These are phyloP conservation scores for Falco peregrinus DNA, from an alignment of 2,797 vertebrate species.

Conservation along the genomic window DNA sequence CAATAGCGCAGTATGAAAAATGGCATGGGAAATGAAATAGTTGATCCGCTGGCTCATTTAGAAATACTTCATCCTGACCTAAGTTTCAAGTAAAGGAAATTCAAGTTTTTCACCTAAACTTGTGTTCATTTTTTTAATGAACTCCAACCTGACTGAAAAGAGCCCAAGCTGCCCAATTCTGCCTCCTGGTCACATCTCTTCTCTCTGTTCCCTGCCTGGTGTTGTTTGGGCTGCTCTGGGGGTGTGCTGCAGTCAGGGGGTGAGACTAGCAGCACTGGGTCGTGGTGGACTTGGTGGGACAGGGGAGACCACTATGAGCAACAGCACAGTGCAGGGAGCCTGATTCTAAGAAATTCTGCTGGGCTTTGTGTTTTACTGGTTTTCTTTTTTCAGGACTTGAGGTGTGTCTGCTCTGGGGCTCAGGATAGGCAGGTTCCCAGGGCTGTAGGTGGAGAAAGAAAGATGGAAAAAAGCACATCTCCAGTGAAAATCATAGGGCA, in stretches of 20 bases:
- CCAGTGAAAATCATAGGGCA: background rate
- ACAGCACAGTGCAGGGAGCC: background rate
- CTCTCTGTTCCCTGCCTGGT: background rate
- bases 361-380: background rate
- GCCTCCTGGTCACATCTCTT: background rate
- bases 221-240: background rate
- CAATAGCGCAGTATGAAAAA: constrained; percentile 30
- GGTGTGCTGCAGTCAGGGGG: accelerated
- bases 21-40: background rate
- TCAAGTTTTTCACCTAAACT: background rate
- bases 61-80: background rate
- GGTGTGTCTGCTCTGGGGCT: background rate
- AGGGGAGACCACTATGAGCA: accelerated
- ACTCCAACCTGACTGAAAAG: background rate
- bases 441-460: background rate
- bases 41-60: background rate
- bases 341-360: background rate
- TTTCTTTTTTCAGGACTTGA: background rate
- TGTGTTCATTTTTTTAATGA: background rate
- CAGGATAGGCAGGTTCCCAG: background rate
- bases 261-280: accelerated
- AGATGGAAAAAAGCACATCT: accelerated
- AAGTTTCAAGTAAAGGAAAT: background rate
- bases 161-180: background rate
- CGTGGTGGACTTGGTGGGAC: background rate